Conservation (phyloP, 2,113 vertebrate species). For the Chloropsis hardwickii region DNA sequence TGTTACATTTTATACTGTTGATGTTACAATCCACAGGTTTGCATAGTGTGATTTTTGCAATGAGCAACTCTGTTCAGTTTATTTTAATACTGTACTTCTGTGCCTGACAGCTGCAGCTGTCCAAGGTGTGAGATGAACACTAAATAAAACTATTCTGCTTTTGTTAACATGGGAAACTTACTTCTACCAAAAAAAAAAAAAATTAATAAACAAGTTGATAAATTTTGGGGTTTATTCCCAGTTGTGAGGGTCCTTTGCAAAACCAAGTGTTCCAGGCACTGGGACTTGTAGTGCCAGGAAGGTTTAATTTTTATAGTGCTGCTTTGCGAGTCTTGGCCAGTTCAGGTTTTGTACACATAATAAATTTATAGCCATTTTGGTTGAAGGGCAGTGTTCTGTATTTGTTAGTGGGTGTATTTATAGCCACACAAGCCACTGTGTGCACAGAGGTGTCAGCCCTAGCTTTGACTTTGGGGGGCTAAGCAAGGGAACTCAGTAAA, state of each 20-base stretch:
- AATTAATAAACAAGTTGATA: slow-evolving; percentile 28
- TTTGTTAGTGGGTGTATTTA: neutral
- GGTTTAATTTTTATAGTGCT: neutral
- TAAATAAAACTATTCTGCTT: slow-evolving; percentile 67
- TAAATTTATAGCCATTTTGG: neutral
- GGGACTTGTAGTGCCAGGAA: neutral
- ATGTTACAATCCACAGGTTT: slow-evolving; percentile 71
- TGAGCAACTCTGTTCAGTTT: slow-evolving; percentile 37
- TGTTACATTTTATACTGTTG: slow-evolving; percentile 71
- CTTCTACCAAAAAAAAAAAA: slow-evolving; percentile 49
- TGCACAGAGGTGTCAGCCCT: neutral
- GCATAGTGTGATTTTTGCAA: slow-evolving; percentile 41
- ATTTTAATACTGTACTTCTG: slow-evolving; percentile 54
- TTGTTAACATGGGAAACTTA: slow-evolving; percentile 65
- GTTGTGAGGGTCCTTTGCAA: slow-evolving; percentile 25
- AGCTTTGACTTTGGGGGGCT: neutral
- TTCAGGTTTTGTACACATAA: neutral
- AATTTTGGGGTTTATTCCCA: neutral
- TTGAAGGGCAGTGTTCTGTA: neutral
- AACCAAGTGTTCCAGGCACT: neutral
- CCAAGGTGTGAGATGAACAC: slow-evolving; percentile 77
- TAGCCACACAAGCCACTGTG: neutral
- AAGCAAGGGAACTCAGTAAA: neutral
- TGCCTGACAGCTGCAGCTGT: slow-evolving; percentile 75
- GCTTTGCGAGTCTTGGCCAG: neutral